Base-by-base conservation (phyloP, 1,140 invertebrate genomes). In the Lethrus apterus region DNA sequence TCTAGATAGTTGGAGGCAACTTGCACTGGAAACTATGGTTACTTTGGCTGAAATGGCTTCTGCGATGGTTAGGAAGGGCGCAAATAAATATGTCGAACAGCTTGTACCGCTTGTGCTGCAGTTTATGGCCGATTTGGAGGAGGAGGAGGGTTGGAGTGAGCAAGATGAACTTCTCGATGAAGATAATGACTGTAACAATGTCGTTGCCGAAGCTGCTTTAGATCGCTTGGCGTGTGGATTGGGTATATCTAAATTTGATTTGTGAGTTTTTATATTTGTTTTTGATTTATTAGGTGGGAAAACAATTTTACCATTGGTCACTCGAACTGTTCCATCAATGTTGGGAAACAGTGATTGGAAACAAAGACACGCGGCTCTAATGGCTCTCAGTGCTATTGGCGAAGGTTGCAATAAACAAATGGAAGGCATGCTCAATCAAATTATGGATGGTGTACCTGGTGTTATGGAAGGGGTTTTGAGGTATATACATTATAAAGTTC, bases 381-480 rank as follows among this genome's bases (percentile, higher is more conserved):
- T 98, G 93, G 95, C 96, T 3, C 85, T 99, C 15, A 98, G 95
- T 9, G 91, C 94, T 5, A 89, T 96, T 44, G 97, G 96, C 0
- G 97, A 99, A 75, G 96, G 96, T 10, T 98, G 93, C 61, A 89
- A 95, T 63, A 93, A 94, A 66, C 91, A 97, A 68, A 99, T 99
- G 96, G 92, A 97, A 68, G 70, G 79, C 29, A 83, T 96, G 70
- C 74, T 99, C 2, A 79, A 81, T 43, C 83, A 93, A 68, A 90
- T 99, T 41, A 85, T 98, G 65, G 80, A 87, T 44, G 89, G 84
- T 20, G 83, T 98, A 9, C 73, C 97, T 21, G 87, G 83, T 48
- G 97, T 85, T 66, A 73, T 98, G 20, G 79, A 79, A 54, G 94
- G 98, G 4, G 46, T 54, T 2, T 26, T 56, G 17, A 24, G 29